Evolutionary conservation across 2,113 vertebrate species (phyloP), one percentile per base, ranked within the genome.

Genomic region (Gobio gobio): DNA sequence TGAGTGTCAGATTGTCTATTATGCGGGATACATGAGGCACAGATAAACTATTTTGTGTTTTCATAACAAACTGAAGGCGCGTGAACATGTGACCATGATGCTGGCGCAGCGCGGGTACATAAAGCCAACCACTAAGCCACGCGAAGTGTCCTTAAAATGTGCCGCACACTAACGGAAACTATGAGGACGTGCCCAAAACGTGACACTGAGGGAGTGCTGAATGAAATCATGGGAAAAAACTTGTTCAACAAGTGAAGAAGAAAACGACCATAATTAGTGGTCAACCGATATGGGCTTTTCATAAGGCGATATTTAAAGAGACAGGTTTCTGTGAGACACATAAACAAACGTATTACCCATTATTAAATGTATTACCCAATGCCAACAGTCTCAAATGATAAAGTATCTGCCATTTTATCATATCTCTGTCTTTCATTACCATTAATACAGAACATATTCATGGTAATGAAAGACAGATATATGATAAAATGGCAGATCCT

Each of bases 51-150:
- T 36, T 47, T 49, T 2, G 10, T 75, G 86, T 80, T 74, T n/a
- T 66, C 66, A 84, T 73, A 84, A 75, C 86, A 85, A 80, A 80
- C 56, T n/a, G 16, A 43, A 33, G 7, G 56, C n/a, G 24, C 1
- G 2, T 13, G 13, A 5, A 64, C 13, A 54, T 1, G 20, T n/a
- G 9, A n/a, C 5, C 10, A 40, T 10, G 22, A 82, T 86, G 49
- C 61, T 56, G 74, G 85, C 0, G 22, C 51, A 47, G 58, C 9
- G 14, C 9, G 14, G 36, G 43, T 36, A 4, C 24, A 61, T 24
- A 70, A 83, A 56, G 22, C 40, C 51, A 49, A 56, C 20, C 24
- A 45, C 54, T 74, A 2, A 77, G 5, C 22, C 9, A 54, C 2
- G 16, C 12, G 0, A 29, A 33, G 51, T 77, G 16, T 20, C 24